phyloP scores from a whole-genome alignment of 2,113 vertebrate species.

The Geococcyx californianus region DNA sequence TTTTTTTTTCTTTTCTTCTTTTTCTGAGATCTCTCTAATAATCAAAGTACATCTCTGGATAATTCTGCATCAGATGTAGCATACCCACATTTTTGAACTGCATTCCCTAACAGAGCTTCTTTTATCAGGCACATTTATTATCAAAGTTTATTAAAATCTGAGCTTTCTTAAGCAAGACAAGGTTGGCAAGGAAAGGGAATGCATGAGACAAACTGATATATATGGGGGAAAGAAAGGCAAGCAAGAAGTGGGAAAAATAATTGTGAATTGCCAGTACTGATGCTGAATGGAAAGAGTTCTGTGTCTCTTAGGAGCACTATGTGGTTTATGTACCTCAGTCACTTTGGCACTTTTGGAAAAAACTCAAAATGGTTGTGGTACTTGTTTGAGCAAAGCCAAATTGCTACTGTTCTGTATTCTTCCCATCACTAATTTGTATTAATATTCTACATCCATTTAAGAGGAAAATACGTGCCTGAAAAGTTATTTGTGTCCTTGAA shows the following conservation, averaged over 20 bases:
- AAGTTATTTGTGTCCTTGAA: constrained; percentile 10
- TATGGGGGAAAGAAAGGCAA: not conserved
- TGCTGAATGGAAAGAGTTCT: not conserved
- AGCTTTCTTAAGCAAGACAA: not conserved
- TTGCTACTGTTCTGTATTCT: not conserved
- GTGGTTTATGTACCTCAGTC: not conserved
- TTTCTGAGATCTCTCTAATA: not conserved
- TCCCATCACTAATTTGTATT: not conserved
- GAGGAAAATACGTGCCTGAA: not conserved
- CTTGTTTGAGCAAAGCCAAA: not conserved
- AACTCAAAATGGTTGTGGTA: not conserved
- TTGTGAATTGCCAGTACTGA: not conserved
- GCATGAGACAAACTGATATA: not conserved
- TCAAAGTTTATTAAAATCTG: not conserved
- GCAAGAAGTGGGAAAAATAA: not conserved
- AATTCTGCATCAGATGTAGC: not conserved
- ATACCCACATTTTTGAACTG: not conserved
- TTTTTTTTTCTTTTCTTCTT: not conserved
- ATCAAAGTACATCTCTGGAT: not conserved
- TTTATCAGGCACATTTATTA: not conserved
- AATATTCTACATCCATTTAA: not conserved
- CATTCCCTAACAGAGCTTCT: not conserved
- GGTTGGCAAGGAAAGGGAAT: not conserved
- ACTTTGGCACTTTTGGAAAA: not conserved
- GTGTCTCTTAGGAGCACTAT: not conserved